These are phyloP conservation scores for Pheucticus melanocephalus DNA, from an alignment of 2,113 vertebrate species.

Conservation along the genomic window DNA sequence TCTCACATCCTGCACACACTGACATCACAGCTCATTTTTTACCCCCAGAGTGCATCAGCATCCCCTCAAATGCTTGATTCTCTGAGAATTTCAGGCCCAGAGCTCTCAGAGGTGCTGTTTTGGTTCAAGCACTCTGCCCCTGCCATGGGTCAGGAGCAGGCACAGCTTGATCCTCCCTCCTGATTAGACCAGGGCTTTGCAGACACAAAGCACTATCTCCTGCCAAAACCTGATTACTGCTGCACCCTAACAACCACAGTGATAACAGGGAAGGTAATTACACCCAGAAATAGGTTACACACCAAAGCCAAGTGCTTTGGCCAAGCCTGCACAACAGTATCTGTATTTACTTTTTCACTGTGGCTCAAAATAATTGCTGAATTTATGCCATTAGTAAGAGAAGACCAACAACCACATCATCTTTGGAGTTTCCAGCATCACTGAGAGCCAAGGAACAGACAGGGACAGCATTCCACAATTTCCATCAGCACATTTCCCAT, in stretches of 20 bases:
- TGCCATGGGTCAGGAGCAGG: background rate
- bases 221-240: conserved; percentile 20
- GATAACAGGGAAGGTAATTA: background rate
- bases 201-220: background rate
- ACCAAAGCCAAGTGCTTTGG: background rate
- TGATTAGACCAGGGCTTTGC: background rate
- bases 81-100: background rate
- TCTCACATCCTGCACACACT: accelerated
- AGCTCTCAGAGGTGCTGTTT: background rate
- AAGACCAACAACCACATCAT: background rate
- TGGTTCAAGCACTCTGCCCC: background rate
- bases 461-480: background rate
- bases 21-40: background rate
- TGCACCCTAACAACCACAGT: background rate
- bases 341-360: background rate
- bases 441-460: background rate
- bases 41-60: background rate
- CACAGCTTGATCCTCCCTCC: background rate
- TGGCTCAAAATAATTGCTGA: background rate
- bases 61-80: background rate
- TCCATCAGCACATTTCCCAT: background rate
- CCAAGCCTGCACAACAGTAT: background rate
- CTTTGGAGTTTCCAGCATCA: background rate
- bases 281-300: background rate
- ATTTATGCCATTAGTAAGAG: background rate